These are phyloP conservation scores for Orthosia gracilis DNA, from an alignment of 2,888 invertebrate genomes.

Conservation along the genomic window DNA sequence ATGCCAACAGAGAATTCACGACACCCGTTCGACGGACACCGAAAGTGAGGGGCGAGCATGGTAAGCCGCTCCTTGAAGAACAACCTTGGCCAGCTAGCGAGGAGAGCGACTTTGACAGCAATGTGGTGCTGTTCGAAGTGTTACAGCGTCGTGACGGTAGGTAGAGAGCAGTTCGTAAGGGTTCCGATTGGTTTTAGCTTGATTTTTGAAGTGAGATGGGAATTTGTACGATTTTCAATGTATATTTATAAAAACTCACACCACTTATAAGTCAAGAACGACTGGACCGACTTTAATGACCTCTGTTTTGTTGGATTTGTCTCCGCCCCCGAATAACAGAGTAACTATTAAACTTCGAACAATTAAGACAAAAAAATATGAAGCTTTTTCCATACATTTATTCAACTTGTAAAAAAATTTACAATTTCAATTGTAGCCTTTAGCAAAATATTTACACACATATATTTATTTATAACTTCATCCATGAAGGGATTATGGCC, in stretches of 20 bases:
- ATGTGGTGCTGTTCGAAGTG: slow-evolving; percentile 90
- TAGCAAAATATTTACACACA: too few relatives aligned
- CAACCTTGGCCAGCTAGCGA: slow-evolving; percentile 79
- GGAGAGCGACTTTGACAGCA: slow-evolving; percentile 88
- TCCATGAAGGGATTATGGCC: too few relatives aligned
- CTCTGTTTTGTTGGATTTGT: too few relatives aligned
- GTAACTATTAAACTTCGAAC: too few relatives aligned
- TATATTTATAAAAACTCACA: neutral
- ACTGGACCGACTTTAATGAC: too few relatives aligned
- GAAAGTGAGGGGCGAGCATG: slow-evolving; percentile 73
- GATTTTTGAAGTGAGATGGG: neutral
- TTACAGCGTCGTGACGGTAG: slow-evolving; percentile 88
- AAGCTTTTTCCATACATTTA: too few relatives aligned
- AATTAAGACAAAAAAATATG: too few relatives aligned
- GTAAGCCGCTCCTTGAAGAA: slow-evolving; percentile 81
- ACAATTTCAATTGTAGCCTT: too few relatives aligned
- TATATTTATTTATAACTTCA: too few relatives aligned
- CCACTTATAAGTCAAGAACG: neutral
- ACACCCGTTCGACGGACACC: slow-evolving; percentile 55
- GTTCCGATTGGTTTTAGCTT: slow-evolving; percentile 53
- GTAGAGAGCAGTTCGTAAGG: slow-evolving; percentile 56
- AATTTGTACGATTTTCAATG: slow-evolving; percentile 12
- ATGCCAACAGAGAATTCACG: slow-evolving; percentile 69
- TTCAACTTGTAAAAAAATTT: too few relatives aligned
- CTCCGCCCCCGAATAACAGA: too few relatives aligned